Conservation (phyloP, 1,140 invertebrate species). For the Laodelphax striatellus region DNA sequence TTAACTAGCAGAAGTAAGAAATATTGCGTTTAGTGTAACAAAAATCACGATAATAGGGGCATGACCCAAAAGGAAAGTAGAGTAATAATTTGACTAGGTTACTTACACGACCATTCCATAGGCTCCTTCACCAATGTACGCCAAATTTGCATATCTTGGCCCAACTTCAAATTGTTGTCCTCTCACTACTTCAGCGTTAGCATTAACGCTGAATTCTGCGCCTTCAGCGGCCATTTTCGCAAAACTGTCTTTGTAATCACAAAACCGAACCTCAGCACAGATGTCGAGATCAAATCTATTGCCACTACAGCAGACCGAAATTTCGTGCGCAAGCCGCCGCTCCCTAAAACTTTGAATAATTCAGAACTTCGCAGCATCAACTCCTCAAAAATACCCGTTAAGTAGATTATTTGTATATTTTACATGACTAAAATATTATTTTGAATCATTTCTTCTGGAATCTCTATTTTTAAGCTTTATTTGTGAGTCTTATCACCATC, state of each 20-base stretch:
- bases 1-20: too few species aligned
- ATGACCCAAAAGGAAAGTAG: neutral
- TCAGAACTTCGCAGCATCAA: too few species aligned
- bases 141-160: slow-evolving; percentile 87
- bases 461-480: too few species aligned
- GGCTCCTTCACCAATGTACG: slow-evolving; percentile 96
- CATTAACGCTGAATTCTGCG: slow-evolving; percentile 37
- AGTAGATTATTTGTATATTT: too few species aligned
- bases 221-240: slow-evolving; percentile 43
- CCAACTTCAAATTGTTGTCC: slow-evolving; percentile 93
- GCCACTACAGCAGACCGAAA: too few species aligned
- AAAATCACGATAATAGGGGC: neutral
- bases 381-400: too few species aligned
- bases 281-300: slow-evolving; percentile 1
- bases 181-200: slow-evolving; percentile 72
- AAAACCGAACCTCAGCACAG: neutral
- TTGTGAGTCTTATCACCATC: too few species aligned
- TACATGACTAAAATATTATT: too few species aligned
- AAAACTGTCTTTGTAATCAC: slow-evolving; percentile 5
- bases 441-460: too few species aligned
- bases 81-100: neutral
- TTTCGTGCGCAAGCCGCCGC: too few species aligned
- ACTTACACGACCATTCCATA: slow-evolving; percentile 99
- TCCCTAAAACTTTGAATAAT: too few species aligned
- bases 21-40: neutral